Conservation (phyloP, 2,797 vertebrate genomes). For the Tapirus indicus region DNA sequence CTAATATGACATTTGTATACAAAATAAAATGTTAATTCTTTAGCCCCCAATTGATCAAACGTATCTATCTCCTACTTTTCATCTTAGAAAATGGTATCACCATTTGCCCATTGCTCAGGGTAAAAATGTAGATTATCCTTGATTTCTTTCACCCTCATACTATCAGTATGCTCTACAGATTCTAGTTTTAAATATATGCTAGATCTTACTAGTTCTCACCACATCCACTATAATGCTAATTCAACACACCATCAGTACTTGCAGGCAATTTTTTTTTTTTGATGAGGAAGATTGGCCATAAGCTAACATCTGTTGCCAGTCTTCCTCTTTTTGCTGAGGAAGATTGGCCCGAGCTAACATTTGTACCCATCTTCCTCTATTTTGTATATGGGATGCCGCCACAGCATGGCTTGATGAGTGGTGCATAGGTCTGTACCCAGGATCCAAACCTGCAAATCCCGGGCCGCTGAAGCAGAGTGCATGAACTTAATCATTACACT, state of each 20-base stretch:
- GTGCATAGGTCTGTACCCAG: no score
- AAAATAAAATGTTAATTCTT: not conserved
- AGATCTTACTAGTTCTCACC: not conserved
- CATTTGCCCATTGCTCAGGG: not conserved
- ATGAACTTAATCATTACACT: no score
- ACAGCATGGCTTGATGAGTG: no score
- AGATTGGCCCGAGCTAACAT: no score
- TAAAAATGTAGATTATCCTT: slow-evolving; percentile 1
- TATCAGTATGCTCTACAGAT: not conserved
- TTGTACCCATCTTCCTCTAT: no score
- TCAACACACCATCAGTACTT: not conserved
- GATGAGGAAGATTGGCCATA: no score
- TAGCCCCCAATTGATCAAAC: not conserved
- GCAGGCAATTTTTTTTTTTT: not conserved
- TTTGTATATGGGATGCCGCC: no score
- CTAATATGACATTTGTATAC: not conserved
- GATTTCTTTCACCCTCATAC: not conserved
- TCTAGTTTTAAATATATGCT: not conserved
- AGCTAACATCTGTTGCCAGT: no score
- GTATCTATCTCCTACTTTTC: not conserved
- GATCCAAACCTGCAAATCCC: no score
- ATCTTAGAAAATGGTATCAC: not conserved
- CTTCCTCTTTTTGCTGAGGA: no score
- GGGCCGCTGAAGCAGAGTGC: no score
- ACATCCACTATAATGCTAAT: no score